phyloP scores from a whole-genome alignment of 2,888 invertebrate species.

The Dolomedes plantarius region DNA sequence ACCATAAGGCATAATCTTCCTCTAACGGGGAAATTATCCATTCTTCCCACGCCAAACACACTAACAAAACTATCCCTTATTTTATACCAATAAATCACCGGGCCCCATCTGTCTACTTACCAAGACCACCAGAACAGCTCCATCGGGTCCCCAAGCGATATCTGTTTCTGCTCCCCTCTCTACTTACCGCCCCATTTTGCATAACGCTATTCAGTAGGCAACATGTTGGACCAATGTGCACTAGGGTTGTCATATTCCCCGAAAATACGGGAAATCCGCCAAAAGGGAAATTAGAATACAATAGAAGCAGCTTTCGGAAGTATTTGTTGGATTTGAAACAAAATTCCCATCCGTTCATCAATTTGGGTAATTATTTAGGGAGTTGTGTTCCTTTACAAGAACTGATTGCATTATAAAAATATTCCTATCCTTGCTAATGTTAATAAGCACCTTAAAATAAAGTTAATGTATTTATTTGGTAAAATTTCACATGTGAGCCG shows the following conservation, averaged over 20 bases:
- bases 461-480: too few species aligned
- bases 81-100: conserved; percentile 63
- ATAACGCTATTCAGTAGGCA: conserved; percentile 8
- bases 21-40: neutral
- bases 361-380: too few species aligned
- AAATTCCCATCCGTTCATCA: too few species aligned
- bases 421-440: too few species aligned
- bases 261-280: too few species aligned
- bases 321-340: too few species aligned
- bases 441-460: too few species aligned
- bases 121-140: conserved; percentile 57
- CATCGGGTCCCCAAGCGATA: conserved; percentile 1
- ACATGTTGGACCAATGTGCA: conserved; percentile 38
- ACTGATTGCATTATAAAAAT: too few species aligned
- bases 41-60: conserved; percentile 15
- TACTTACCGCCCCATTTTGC: neutral
- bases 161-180: conserved; percentile 8
- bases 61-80: conserved; percentile 57
- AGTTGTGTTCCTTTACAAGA: too few species aligned
- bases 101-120: conserved; percentile 65
- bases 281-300: too few species aligned
- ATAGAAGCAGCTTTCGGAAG: too few species aligned
- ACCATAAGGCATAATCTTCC: neutral
- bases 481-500: too few species aligned
- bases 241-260: neutral